Evolutionary conservation across 1,140 invertebrate species (phyloP).

Genomic region (Neocloeon triangulifer): DNA sequence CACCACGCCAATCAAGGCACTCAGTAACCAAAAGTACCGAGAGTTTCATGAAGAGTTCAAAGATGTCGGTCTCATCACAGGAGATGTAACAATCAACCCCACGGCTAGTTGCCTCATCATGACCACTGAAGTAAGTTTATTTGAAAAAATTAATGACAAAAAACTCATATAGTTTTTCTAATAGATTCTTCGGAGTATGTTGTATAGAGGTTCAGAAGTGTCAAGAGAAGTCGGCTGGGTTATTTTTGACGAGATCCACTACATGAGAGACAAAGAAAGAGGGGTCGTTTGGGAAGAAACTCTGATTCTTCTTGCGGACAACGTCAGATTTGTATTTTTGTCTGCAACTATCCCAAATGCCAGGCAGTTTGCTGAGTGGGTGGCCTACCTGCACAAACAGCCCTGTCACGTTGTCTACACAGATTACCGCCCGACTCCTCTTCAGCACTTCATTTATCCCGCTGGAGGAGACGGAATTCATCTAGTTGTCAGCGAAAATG

Average conservation of each 20-base stretch:
- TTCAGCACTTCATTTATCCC: constrained; percentile 97
- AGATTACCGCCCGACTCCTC: constrained; percentile 87
- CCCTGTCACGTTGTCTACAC: constrained; percentile 99
- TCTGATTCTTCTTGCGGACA: constrained; percentile 89
- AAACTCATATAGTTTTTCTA: constrained; percentile 9
- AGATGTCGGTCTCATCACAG: constrained; percentile 95
- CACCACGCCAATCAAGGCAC: constrained; percentile 97
- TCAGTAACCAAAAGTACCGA: constrained; percentile 98
- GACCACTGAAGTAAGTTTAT: constrained; percentile 81
- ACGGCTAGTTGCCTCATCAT: constrained; percentile 95
- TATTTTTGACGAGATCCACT: constrained; percentile 99
- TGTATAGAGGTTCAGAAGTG: constrained; percentile 92
- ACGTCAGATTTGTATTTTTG: constrained; percentile 96
- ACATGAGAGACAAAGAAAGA: constrained; percentile 98
- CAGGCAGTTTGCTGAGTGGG: constrained; percentile 96
- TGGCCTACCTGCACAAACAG: constrained; percentile 85
- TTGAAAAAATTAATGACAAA: too few relatives aligned
- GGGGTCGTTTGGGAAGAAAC: constrained; percentile 99
- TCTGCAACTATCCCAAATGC: constrained; percentile 99
- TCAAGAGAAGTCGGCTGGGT: constrained; percentile 99
- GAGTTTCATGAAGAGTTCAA: constrained; percentile 96
- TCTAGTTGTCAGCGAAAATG: constrained; percentile 83
- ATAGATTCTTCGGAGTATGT: constrained; percentile 91
- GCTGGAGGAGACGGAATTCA: constrained; percentile 87
- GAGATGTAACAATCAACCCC: constrained; percentile 98